phyloP scores from a whole-genome alignment of 2,113 vertebrate genomes.

The Falcunculus frontatus region DNA sequence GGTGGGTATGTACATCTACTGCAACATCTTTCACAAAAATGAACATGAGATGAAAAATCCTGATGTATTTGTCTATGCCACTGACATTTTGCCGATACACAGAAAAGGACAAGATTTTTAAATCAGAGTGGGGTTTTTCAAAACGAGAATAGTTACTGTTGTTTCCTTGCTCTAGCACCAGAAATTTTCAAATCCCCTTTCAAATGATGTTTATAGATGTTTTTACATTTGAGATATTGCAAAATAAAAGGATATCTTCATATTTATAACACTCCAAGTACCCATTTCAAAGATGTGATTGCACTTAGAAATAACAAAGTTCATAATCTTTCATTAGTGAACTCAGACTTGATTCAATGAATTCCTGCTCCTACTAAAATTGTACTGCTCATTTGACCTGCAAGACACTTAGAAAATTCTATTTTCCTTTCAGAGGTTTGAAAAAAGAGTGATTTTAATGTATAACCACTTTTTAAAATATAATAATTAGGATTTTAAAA shows the following conservation, averaged over 20 bases:
- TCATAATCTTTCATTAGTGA: slow-evolving; percentile 16
- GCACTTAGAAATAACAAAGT: not conserved
- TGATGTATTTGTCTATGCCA: not conserved
- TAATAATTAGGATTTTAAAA: not conserved
- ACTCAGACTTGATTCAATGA: not conserved
- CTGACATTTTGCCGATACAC: not conserved
- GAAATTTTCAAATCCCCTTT: not conserved
- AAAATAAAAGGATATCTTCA: not conserved
- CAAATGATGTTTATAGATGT: not conserved
- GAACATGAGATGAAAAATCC: not conserved
- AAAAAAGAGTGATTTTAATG: not conserved
- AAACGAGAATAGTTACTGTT: not conserved
- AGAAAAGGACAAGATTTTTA: not conserved
- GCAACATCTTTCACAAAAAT: not conserved
- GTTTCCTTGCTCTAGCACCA: not conserved
- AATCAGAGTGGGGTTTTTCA: not conserved
- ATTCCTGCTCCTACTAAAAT: slow-evolving; percentile 28
- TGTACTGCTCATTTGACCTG: not conserved
- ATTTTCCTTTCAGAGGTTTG: not conserved
- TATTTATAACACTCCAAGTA: not conserved
- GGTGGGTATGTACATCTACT: not conserved
- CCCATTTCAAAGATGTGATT: not conserved
- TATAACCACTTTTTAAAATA: not conserved
- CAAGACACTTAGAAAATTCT: not conserved
- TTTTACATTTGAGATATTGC: not conserved